Conservation (phyloP, 2,797 vertebrate species). For the Pygocentrus nattereri region DNA sequence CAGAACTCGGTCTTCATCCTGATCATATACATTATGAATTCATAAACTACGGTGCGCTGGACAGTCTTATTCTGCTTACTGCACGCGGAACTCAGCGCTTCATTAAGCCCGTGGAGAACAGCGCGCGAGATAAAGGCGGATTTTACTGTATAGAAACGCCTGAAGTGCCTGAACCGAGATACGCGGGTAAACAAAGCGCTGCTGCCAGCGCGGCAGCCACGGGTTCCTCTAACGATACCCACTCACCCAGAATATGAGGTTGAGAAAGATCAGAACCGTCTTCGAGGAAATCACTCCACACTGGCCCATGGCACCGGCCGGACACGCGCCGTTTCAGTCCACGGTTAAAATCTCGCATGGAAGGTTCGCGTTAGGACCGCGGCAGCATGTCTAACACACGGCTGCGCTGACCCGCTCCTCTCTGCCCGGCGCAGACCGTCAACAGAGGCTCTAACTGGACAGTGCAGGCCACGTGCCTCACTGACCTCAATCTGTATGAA, state of each 20-base stretch:
- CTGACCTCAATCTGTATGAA: constrained; percentile 26
- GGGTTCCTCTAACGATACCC: background rate
- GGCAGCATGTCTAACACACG: constrained; percentile 28
- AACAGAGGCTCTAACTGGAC: constrained; percentile 44
- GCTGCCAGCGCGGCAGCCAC: background rate
- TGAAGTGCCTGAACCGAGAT: background rate
- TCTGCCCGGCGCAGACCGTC: constrained; percentile 19
- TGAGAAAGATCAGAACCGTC: constrained; percentile 96
- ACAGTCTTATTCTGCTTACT: too few relatives aligned
- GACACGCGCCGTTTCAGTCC: background rate
- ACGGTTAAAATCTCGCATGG: background rate
- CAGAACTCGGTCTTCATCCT: too few relatives aligned
- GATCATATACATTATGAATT: too few relatives aligned
- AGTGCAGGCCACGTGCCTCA: constrained; percentile 38
- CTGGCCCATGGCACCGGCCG: constrained; percentile 84
- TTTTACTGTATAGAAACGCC: too few relatives aligned
- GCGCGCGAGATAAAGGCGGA: too few relatives aligned
- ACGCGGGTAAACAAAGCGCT: background rate
- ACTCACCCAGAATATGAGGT: constrained; percentile 98
- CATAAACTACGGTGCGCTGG: too few relatives aligned
- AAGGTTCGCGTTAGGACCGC: constrained; percentile 16
- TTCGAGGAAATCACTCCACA: constrained; percentile 97
- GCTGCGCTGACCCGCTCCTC: constrained; percentile 6
- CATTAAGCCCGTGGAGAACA: too few relatives aligned
- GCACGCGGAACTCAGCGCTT: too few relatives aligned